Evolutionary conservation across 1,140 invertebrate species (phyloP), one percentile per base, ranked within the genome.

Genomic region (Streblospio benedicti): DNA sequence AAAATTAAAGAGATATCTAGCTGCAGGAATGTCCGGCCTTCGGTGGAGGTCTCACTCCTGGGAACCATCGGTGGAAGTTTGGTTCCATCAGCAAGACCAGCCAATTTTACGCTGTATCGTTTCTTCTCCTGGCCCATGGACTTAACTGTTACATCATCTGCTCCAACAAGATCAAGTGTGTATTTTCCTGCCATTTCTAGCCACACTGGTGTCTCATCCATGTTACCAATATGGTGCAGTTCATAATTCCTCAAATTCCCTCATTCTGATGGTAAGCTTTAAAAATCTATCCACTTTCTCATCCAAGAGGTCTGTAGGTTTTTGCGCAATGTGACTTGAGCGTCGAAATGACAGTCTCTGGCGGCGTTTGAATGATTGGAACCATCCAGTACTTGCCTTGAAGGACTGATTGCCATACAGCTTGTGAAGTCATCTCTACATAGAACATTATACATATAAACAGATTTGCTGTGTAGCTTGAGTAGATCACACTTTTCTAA

Each of bases 311-410:
- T 43, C 31, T 23, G 2, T 56, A 14, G 33, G 30, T 31, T 23
- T 3, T n/a, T 53, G 51, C 6, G 4, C 18, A 14, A 53, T 32
- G 27, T 53, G 25, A 23, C 27, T 53, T 2, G 16, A 32, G 35
- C 53, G 20, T 5, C 53, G 53, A 43, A 56, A 32, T 12, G 20
- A n/a, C 16, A 31, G n/a, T 33, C 20, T 35, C 16, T 55, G 32
- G 18, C 52, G 1, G 0, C n/a, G 20, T 33, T 55, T 35, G 52
- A 55, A 55, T n/a, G n/a, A n/a, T 16, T 28, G 1, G 28, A 55
- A 55, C 32, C 32, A 55, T 18, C 32, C 52, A 14, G 18, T 18
- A n/a, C 27, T 55, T 18, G 32, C 27, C 33, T 55, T 55, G 52
- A 55, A 55, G 20, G 30, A 35, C 52, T 35, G 52, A 18, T 30